Evolutionary conservation across 2,888 invertebrate genomes (phyloP), one percentile per base, ranked within the genome.

Genomic region (Macrosoma leucophasiata): DNA sequence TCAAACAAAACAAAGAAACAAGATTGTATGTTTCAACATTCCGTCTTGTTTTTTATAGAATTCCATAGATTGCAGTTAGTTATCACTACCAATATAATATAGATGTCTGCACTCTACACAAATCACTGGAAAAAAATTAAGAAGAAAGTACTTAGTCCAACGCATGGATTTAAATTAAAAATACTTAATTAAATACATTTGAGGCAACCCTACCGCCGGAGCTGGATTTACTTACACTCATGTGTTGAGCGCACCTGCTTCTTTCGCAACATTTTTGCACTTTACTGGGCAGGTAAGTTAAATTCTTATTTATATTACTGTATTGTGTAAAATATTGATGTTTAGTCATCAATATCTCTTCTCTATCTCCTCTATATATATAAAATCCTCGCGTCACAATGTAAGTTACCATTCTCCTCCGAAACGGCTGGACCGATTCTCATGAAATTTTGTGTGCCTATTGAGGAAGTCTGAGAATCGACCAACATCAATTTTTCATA

Each of bases 231-330:
- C 46, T 45, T 44, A 45, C 39, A 34, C 47, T 32, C 42, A 37
- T 46, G 46, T 46, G 48, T 50, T 45, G 44, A 37, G 35, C 43
- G 27, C 54, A 54, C 50, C 52, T 54, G 52, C 36, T 45, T 49
- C 50, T 45, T 48, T 52, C 48, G 47, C 49, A 52, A 52, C 50
- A 51, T 48, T 55, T 55, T 50, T 51, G 48, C 46, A 49, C 45
- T 48, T 50, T 48, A 31, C 43, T 46, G 41, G 45, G 48, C 37
- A 34, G 26, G 34, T 38, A 30, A 26, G 36, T 38, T 31, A 34
- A 38, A 38, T 40, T 27, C 36, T 40, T 43, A 24, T 37, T 43
- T 37, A 24, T 34, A 19, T 34, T 29, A n/a, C n/a, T n/a, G n/a
- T n/a, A n/a, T n/a, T n/a, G n/a, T n/a, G n/a, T n/a, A n/a, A n/a